phyloP scores from a whole-genome alignment of 2,797 vertebrate species.

The Sebastiscus tertius region DNA sequence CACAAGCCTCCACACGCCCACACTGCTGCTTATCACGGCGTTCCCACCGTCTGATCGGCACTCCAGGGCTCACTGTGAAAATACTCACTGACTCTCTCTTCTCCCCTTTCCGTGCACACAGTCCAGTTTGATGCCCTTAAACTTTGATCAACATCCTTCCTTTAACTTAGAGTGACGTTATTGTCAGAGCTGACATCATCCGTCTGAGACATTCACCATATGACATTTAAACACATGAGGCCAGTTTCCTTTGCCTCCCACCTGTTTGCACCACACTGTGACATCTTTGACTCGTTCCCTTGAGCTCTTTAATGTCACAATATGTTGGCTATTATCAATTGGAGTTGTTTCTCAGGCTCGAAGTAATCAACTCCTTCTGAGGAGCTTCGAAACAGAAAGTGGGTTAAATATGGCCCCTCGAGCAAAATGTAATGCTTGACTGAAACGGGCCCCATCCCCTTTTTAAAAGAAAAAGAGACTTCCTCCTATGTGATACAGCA shows the following conservation, averaged over 20 bases:
- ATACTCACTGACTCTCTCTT: not conserved
- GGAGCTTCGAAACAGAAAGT: conserved; percentile 39
- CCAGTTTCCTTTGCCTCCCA: conserved; percentile 37
- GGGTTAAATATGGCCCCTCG: conserved; percentile 19
- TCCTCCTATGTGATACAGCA: conserved; percentile 21
- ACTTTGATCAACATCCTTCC: not conserved
- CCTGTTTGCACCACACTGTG: not conserved
- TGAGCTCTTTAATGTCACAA: not conserved
- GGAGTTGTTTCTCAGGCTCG: not conserved
- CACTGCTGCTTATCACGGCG: conserved; percentile 42
- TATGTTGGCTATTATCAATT: not conserved
- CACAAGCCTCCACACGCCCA: conserved; percentile 73
- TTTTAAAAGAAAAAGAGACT: conserved; percentile 20
- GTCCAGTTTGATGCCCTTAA: not conserved
- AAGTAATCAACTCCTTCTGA: not conserved
- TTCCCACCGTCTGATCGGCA: conserved; percentile 56
- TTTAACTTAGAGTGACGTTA: not conserved
- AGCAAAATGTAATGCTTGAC: not conserved
- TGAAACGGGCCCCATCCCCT: not conserved
- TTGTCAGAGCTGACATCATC: not conserved
- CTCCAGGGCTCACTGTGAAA: conserved; percentile 37
- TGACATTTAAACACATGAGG: conserved; percentile 28
- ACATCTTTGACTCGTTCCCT: not conserved
- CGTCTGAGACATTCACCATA: not conserved
- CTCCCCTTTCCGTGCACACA: not conserved